Evolutionary conservation across 2,888 invertebrate genomes (phyloP), one percentile per base, ranked within the genome.

Genomic region (Melanchra persicariae): DNA sequence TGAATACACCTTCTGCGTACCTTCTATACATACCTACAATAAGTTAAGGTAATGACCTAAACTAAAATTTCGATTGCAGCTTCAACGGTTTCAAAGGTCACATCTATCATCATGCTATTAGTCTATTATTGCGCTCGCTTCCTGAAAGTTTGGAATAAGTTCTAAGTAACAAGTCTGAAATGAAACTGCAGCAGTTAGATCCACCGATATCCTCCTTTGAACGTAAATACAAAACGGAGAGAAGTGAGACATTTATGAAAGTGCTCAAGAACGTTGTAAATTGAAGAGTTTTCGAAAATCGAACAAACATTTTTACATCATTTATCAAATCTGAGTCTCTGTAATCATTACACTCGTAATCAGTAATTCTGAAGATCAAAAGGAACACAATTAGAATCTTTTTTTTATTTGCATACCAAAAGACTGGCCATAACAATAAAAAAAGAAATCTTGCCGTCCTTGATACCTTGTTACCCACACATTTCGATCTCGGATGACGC

Each of bases 381-480:
- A 77, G 70, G 76, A 84, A 80, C 80, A 81, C 86, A 87, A 89
- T 89, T 85, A 88, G 74, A 84, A 82, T 84, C 83, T 85, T 85
- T 87, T 92, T 85, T 81, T 84, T 91, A 90, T 93, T 91, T 91
- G 90, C 92, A 92, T 93, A 91, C 92, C 92, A 88, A 89, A 85
- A 87, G 82, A 82, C 87, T 87, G 89, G 84, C 86, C 85, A 85
- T 85, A 87, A 87, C 85, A 90, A 90, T 87, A 88, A 85, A 87
- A 88, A 87, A 90, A 88, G 82, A 88, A 89, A 91, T 88, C 90
- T 89, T 81, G 91, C 77, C 89, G 93, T 89, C 94, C 94, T 94
- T 93, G 93, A 90, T 91, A 91, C 88, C 89, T 93, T 89, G 91
- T 92, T 91, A 91, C 92, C 90, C 90, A 91, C 92, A 91, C 91